These are phyloP conservation scores for Amblyraja radiata DNA, from an alignment of 2,797 vertebrate species.

Conservation along the genomic window DNA sequence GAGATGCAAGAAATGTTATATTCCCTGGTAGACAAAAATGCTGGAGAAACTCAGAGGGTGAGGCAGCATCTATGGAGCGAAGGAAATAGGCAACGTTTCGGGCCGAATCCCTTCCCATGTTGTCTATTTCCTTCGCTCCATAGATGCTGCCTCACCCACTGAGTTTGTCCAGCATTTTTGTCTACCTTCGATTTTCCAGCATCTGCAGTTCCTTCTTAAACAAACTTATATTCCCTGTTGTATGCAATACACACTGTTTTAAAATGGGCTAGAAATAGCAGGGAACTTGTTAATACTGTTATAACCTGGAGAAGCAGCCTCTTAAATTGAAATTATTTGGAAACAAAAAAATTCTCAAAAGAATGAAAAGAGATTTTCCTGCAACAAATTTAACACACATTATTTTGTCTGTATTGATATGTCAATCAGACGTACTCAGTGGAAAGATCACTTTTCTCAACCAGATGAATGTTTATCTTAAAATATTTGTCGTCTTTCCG, in stretches of 20 bases:
- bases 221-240: no score
- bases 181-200: no score
- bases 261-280: background rate
- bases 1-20: background rate
- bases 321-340: background rate
- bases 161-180: no score
- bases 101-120: no score
- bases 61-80: no score
- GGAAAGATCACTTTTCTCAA: background rate
- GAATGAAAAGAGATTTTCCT: background rate
- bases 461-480: background rate
- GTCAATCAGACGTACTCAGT: background rate
- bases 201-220: no score
- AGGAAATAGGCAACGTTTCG: no score
- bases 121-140: no score
- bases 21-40: no score
- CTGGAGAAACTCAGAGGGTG: no score
- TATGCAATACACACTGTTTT: background rate
- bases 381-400: background rate
- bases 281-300: background rate
- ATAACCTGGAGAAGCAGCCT: background rate
- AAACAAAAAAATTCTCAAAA: background rate
- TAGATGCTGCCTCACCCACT: no score
- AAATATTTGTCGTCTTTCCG: background rate
- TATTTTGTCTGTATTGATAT: background rate